phyloP scores from a whole-genome alignment of 2,888 invertebrate genomes.

The Microdon myrmicae region DNA sequence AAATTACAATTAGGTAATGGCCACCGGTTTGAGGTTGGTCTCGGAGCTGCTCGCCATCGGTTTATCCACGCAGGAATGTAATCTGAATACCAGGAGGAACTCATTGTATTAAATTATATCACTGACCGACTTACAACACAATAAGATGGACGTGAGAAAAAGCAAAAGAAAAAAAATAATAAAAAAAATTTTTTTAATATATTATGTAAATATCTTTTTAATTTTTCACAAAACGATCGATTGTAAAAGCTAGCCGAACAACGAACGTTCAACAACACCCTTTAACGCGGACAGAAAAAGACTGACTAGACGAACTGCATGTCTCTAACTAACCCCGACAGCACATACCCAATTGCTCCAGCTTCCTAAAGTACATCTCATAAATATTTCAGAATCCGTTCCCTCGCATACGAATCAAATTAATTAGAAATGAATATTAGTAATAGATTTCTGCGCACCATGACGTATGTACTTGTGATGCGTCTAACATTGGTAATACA shows the following conservation, averaged over 20 bases:
- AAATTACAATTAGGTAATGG: constrained; percentile 37
- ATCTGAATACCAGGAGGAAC: constrained; percentile 58
- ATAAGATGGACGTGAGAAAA: too few relatives aligned
- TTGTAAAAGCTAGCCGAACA: too few relatives aligned
- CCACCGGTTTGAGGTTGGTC: constrained; percentile 27
- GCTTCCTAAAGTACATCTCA: constrained; percentile 2
- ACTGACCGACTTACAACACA: constrained; percentile 28
- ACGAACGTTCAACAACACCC: too few relatives aligned
- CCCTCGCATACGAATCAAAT: constrained; percentile 5
- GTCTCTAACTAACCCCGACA: constrained; percentile 15
- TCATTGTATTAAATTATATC: constrained; percentile 29
- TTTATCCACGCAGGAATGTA: constrained; percentile 62
- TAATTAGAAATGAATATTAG: constrained; percentile 16
- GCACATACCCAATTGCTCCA: constrained; percentile 19
- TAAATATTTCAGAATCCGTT: constrained; percentile 1
- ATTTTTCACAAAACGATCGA: too few relatives aligned
- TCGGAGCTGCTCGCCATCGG: constrained; percentile 59
- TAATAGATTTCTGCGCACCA: constrained; percentile 16
- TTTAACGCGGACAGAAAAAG: constrained; percentile 25
- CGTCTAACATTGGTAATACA: too few relatives aligned
- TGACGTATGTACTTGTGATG: constrained; percentile 1
- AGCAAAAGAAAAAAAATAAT: too few relatives aligned
- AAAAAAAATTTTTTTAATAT: too few relatives aligned
- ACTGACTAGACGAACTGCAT: constrained; percentile 32
- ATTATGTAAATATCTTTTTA: too few relatives aligned